Evolutionary conservation across 2,888 invertebrate genomes (phyloP).

Genomic region (Dicyrtoma fusca): DNA sequence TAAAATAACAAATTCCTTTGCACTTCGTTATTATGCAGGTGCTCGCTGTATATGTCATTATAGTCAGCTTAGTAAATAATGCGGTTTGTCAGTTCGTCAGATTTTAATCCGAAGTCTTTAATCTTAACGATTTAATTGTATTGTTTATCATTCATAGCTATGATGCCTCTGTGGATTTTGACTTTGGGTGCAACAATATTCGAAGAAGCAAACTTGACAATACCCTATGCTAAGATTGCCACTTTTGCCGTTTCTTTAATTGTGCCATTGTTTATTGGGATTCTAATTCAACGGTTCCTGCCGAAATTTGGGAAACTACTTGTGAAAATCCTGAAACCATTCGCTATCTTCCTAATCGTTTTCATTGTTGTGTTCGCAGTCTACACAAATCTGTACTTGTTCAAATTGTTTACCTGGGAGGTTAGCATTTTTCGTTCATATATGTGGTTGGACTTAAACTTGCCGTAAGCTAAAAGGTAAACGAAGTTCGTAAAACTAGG

Average conservation of each 20-base stretch:
- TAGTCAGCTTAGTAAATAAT: too few relatives aligned
- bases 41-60: too few relatives aligned
- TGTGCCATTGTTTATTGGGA: constrained; percentile 74
- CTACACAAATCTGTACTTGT: constrained; percentile 85
- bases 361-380: constrained; percentile 86
- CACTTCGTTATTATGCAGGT: too few relatives aligned
- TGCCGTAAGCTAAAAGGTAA: too few relatives aligned
- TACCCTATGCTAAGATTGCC: constrained; percentile 79
- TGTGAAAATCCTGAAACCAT: constrained; percentile 80
- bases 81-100: too few relatives aligned
- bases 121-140: too few relatives aligned
- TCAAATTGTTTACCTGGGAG: constrained; percentile 84
- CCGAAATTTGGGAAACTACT: constrained; percentile 72
- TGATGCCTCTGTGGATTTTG: constrained; percentile 91
- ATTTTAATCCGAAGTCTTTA: too few relatives aligned
- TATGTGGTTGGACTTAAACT: too few relatives aligned
- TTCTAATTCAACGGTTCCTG: constrained; percentile 69
- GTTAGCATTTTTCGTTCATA: constrained; percentile 60
- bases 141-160: constrained; percentile 63
- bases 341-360: constrained; percentile 75
- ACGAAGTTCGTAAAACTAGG: too few relatives aligned
- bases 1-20: too few relatives aligned
- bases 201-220: constrained; percentile 69
- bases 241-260: constrained; percentile 75
- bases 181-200: constrained; percentile 80